Base-by-base conservation (phyloP, 2,797 vertebrate species). In the Prionace glauca region DNA sequence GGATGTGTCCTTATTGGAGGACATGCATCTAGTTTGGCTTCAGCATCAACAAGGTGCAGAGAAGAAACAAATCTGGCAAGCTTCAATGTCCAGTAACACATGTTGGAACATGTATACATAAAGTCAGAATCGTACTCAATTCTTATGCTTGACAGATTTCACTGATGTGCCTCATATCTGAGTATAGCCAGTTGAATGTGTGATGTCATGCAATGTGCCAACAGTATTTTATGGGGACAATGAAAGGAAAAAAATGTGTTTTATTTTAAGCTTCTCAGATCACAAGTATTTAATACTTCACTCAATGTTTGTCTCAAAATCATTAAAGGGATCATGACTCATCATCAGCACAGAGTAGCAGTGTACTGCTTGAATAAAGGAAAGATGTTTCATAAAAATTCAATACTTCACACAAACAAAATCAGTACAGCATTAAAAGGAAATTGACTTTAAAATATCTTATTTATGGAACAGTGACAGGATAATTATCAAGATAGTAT, bases 221-320 rank as follows among this genome's bases (percentile, higher is more conserved):
- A 92, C 11, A 41, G 65, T 69, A 92, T 92, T 92, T 69, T 41
- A 67, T 24, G n/a, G 10, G 20, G n/a, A 67, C n/a, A n/a, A n/a
- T n/a, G 60, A 16, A 18, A 67, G 36, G 18, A 32, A 41, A 92
- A 67, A 69, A 12, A 0, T 67, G n/a, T 41, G n/a, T 45, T 41
- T 92, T 69, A 41, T 69, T 69, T 92, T n/a, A 92, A 69, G 41
- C 36, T 24, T 92, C 62, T 92, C 90, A 92, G n/a, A 29, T 92
- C 65, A 41, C 60, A 92, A 92, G n/a, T 20, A 92, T 92, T 92
- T 69, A 69, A 92, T 92, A 41, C n/a, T 36, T 92, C 65, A n/a
- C 26, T 41, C 65, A 69, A 92, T 41, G 62, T 41, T 92, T 69
- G 29, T 4, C 41, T 8, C 36, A 92, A 92, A 92, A 92, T 92